phyloP scores from a whole-genome alignment of 2,888 invertebrate species.

The Orthonevra nobilis region DNA sequence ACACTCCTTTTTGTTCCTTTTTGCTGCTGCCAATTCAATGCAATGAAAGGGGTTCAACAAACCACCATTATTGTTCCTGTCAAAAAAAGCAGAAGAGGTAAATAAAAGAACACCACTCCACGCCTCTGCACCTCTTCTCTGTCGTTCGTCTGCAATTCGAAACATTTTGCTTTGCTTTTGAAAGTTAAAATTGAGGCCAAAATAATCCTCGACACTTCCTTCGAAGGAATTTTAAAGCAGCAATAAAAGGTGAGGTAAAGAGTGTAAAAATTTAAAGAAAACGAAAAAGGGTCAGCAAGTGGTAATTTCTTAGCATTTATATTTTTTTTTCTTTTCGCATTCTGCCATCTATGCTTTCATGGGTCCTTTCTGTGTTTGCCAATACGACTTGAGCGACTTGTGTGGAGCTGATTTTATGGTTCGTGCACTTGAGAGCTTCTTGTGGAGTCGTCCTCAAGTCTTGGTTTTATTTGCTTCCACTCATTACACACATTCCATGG shows the following conservation, averaged over 20 bases:
- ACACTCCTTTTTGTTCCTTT: too few species aligned
- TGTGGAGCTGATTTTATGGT: conserved; percentile 35
- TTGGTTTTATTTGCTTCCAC: conserved; percentile 21
- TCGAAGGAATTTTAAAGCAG: conserved; percentile 24
- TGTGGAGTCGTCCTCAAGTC: conserved; percentile 8
- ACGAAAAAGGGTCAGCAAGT: conserved; percentile 25
- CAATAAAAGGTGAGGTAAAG: conserved; percentile 48
- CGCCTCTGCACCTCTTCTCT: too few species aligned
- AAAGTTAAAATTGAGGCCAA: conserved; percentile 63
- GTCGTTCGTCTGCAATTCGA: too few species aligned
- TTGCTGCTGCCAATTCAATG: conserved; percentile 21
- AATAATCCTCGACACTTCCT: conserved; percentile 62
- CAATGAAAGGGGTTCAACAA: neutral
- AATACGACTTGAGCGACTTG: conserved; percentile 38
- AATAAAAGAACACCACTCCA: too few species aligned
- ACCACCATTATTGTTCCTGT: neutral
- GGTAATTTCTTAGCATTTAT: conserved; percentile 56
- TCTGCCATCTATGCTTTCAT: conserved; percentile 6
- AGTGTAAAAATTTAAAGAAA: neutral
- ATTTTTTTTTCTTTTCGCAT: conserved; percentile 6
- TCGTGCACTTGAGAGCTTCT: conserved; percentile 45
- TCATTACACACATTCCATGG: conserved; percentile 1
- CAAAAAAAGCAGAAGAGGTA: too few species aligned
- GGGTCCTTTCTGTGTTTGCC: conserved; percentile 39
- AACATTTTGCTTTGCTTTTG: neutral